These are phyloP conservation scores for Bembecia ichneumoniformis DNA, from an alignment of 2,888 invertebrate species.

Conservation along the genomic window DNA sequence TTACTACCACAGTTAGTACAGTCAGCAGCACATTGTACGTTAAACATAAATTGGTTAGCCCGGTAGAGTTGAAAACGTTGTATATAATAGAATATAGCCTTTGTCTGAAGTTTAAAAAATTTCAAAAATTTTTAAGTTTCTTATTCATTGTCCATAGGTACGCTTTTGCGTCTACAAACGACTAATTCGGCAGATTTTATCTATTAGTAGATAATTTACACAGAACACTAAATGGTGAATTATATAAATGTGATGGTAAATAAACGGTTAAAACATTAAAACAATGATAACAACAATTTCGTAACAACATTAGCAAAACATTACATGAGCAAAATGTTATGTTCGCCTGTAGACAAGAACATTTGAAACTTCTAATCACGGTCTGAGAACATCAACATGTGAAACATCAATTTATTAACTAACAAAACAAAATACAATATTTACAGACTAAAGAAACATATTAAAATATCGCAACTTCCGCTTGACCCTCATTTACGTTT, in stretches of 20 bases:
- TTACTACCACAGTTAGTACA: constrained; percentile 2
- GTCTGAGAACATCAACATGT: constrained; percentile 59
- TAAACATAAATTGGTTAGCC: constrained; percentile 17
- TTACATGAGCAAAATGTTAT: constrained; percentile 4
- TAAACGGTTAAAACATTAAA: constrained; percentile 5
- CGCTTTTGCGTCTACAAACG: constrained; percentile 44
- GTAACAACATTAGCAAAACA: constrained; percentile 7
- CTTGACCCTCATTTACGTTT: neutral
- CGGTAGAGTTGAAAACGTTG: constrained; percentile 29
- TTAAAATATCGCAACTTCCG: constrained; percentile 53
- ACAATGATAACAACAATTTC: constrained; percentile 6
- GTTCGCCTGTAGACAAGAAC: neutral
- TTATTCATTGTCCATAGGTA: constrained; percentile 30
- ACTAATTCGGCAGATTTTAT: constrained; percentile 64
- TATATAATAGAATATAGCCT: constrained; percentile 40
- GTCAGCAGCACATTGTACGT: constrained; percentile 1
- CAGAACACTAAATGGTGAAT: constrained; percentile 60
- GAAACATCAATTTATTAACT: constrained; percentile 63
- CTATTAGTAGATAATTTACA: constrained; percentile 39
- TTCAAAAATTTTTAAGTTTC: constrained; percentile 46
- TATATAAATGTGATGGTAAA: constrained; percentile 9
- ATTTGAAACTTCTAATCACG: constrained; percentile 28
- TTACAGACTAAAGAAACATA: constrained; percentile 6
- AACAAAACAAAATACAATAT: constrained; percentile 45
- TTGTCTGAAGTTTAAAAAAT: constrained; percentile 43